Percentiles rank a stretch among this genome's conserved stretches.
Conservation (phyloP, 2,113 vertebrate genomes). For the Grammomys dolichurus region DNA sequence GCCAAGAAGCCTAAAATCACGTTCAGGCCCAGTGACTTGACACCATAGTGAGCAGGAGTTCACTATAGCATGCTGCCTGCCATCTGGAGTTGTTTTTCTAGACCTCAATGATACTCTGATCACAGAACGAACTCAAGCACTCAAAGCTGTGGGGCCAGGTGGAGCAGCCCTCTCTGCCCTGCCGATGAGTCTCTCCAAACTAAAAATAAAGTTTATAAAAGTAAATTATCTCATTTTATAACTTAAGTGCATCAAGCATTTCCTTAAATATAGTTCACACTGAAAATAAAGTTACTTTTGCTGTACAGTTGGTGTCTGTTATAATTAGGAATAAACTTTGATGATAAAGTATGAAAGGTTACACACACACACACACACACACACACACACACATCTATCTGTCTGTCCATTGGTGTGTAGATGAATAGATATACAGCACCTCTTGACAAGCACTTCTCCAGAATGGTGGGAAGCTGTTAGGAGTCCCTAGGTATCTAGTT, state of each 20-base stretch:
- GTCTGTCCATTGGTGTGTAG: constrained; percentile 57
- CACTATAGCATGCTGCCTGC: background rate
- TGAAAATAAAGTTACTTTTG: constrained; percentile 89
- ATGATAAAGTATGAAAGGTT: constrained; percentile 80
- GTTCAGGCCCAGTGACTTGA: background rate
- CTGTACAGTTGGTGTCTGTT: constrained; percentile 88
- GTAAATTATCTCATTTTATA: constrained; percentile 90
- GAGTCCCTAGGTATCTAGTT: constrained; percentile 80
- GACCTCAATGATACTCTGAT: constrained; percentile 18
- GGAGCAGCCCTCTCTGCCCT: constrained; percentile 71
- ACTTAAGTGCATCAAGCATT: constrained; percentile 91
- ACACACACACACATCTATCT: constrained; percentile 58
- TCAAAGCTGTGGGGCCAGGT: constrained; percentile 30
- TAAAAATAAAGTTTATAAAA: constrained; percentile 88
- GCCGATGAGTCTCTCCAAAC: constrained; percentile 78
- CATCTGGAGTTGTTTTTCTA: background rate
- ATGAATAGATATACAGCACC: constrained; percentile 40
- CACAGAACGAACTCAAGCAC: constrained; percentile 71
- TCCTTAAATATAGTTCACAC: constrained; percentile 91
- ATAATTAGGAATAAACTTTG: constrained; percentile 87
- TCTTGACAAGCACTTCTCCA: constrained; percentile 41
- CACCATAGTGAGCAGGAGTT: background rate
- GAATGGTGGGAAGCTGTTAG: constrained; percentile 59
- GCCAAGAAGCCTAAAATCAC: background rate
- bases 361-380: constrained; percentile 27